Evolutionary conservation across 2,797 vertebrate species (phyloP).

Genomic region (Erithacus rubecula): DNA sequence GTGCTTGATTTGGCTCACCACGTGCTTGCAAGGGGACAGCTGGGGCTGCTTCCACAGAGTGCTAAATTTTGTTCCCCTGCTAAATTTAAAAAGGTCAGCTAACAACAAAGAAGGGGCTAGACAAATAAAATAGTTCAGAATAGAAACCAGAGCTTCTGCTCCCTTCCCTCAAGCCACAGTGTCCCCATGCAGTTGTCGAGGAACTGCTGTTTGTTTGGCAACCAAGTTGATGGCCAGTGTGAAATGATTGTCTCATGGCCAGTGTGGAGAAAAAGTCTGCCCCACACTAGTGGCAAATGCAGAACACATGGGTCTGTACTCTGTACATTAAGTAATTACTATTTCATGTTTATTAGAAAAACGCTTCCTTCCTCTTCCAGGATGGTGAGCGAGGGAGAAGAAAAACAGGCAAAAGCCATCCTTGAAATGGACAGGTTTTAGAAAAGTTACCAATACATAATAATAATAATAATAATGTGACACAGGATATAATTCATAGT

Average conservation of each 20-base stretch:
- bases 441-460: background rate
- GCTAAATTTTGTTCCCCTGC: background rate
- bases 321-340: background rate
- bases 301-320: background rate
- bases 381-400: accelerated
- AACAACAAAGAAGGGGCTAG: background rate
- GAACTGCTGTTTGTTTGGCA: background rate
- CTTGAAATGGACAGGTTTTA: background rate
- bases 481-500: background rate
- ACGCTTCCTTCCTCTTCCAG: background rate
- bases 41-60: background rate
- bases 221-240: background rate
- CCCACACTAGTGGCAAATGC: accelerated
- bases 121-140: background rate
- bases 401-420: background rate
- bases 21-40: background rate
- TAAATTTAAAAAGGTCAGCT: background rate
- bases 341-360: background rate
- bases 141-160: background rate
- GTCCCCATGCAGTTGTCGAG: background rate
- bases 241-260: background rate
- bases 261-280: background rate
- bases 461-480: no score
- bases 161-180: background rate
- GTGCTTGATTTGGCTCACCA: background rate